A percentile compares a stretch with the other conserved stretches of the same genome.
phyloP scores from a whole-genome alignment of 2,797 vertebrate genomes.

The Aselliscus stoliczkanus region DNA sequence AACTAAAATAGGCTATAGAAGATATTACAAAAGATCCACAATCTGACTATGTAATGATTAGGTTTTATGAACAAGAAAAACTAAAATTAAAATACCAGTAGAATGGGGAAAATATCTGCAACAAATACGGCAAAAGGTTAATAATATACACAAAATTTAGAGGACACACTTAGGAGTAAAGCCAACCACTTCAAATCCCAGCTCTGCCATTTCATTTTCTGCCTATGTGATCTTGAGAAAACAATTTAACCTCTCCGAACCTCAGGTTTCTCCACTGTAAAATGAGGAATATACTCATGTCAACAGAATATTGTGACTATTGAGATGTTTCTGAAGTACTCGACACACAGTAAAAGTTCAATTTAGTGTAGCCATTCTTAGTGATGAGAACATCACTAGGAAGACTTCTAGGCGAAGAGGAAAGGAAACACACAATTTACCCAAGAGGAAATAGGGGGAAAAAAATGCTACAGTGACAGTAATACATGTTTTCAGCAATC shows the following conservation, averaged over 20 bases:
- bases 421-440: not conserved
- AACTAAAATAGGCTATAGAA: not conserved
- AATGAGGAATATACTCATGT: not conserved
- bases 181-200: not conserved
- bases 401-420: not conserved
- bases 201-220: not conserved
- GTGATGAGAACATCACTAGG: not conserved
- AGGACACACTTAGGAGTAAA: not conserved
- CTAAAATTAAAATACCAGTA: not conserved
- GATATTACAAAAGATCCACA: not conserved
- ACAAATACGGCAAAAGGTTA: not conserved
- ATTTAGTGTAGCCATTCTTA: not conserved
- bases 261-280: not conserved
- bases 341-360: not conserved
- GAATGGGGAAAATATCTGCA: not conserved
- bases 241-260: not conserved
- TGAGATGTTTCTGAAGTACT: not conserved
- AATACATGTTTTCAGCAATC: not conserved
- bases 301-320: not conserved
- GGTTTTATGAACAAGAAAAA: slow-evolving; percentile 10
- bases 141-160: not conserved
- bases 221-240: not conserved
- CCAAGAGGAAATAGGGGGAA: not conserved
- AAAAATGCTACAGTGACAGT: not conserved
- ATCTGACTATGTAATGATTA: not conserved